Percentiles rank a stretch among this genome's conserved stretches.
phyloP scores from a whole-genome alignment of 2,113 vertebrate genomes.

The Microcebus jonahi region DNA sequence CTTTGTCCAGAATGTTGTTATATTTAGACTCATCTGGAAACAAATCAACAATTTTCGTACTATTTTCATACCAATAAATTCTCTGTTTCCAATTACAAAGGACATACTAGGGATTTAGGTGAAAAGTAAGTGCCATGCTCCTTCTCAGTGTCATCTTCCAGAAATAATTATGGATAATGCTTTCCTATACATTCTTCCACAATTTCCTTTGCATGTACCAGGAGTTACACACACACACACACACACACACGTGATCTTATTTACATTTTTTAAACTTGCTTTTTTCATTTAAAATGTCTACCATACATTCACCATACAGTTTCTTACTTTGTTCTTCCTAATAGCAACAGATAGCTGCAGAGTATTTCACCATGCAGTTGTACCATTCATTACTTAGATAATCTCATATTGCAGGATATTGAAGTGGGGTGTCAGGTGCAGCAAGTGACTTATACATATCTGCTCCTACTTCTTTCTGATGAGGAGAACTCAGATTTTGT shows the following conservation, averaged over 20 bases:
- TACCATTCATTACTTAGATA: not conserved
- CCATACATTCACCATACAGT: not conserved
- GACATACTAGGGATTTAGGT: not conserved
- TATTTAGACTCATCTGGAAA: not conserved
- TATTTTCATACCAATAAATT: not conserved
- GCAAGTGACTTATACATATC: not conserved
- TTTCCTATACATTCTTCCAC: not conserved
- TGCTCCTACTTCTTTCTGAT: not conserved
- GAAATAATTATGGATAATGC: not conserved
- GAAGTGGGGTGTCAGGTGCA: not conserved
- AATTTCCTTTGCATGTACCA: not conserved
- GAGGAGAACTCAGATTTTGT: not conserved
- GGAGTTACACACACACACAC: not conserved
- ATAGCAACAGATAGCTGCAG: not conserved
- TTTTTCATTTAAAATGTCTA: conserved; percentile 29
- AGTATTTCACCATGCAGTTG: not conserved
- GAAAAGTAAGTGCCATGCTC: not conserved
- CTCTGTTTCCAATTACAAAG: not conserved
- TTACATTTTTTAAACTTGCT: not conserved
- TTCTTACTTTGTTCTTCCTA: not conserved
- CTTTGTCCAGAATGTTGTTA: not conserved
- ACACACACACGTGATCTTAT: not conserved
- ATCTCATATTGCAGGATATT: not conserved
- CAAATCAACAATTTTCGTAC: not conserved
- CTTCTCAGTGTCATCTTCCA: not conserved